Evolutionary conservation across 2,888 invertebrate genomes (phyloP).

Genomic region (Notocelia uddmanniana): DNA sequence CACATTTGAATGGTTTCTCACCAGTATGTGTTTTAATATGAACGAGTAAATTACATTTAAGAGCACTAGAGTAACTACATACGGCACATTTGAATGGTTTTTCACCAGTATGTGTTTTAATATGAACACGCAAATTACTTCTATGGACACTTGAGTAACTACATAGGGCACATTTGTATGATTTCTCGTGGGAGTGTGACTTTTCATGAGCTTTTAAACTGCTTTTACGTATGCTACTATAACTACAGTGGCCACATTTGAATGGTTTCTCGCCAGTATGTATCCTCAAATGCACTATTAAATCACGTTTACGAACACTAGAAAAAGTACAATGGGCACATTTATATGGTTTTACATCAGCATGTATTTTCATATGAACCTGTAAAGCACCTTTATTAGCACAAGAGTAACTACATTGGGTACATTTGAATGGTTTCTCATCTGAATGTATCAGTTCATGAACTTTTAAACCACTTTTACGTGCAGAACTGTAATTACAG

Average conservation of each 20-base stretch:
- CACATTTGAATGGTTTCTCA: not conserved
- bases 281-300: not conserved
- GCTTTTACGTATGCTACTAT: not conserved
- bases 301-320: not conserved
- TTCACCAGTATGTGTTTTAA: not conserved
- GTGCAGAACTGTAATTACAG: not conserved
- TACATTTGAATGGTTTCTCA: slow-evolving; percentile 7
- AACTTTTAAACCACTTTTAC: not conserved
- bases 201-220: too few species aligned
- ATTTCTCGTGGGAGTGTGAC: not conserved
- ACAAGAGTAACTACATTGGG: not conserved
- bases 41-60: not conserved
- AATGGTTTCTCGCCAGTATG: not conserved
- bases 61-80: not conserved
- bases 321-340: not conserved
- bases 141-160: not conserved
- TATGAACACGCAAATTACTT: not conserved
- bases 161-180: not conserved
- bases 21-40: not conserved
- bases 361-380: not conserved
- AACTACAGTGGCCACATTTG: not conserved
- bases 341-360: not conserved
- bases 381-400: not conserved
- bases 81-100: not conserved
- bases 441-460: not conserved